Percentiles rank a stretch among this genome's conserved stretches.
phyloP scores from a whole-genome alignment of 2,797 vertebrate species.

The Tenualosa thibaudeaui region DNA sequence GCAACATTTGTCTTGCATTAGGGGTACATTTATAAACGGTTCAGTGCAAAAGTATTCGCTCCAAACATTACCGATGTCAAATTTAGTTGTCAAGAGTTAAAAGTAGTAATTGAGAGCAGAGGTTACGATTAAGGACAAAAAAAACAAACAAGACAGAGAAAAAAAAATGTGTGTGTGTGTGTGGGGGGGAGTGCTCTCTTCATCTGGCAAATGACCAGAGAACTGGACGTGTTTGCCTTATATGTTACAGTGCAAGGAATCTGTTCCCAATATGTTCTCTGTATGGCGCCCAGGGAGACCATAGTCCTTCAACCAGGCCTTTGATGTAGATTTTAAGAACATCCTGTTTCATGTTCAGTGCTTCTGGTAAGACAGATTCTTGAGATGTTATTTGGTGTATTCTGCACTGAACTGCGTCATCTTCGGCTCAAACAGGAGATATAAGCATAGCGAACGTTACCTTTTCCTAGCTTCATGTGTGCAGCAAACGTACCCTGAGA shows the following conservation, averaged over 20 bases:
- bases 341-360: background rate
- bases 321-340: constrained; percentile 15
- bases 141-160: background rate
- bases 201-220: background rate
- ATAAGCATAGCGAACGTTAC: background rate
- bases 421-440: background rate
- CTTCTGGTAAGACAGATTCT: background rate
- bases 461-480: background rate
- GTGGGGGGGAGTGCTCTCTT: background rate
- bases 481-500: background rate
- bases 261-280: background rate
- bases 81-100: constrained; percentile 65
- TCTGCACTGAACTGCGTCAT: background rate
- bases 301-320: constrained; percentile 3
- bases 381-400: background rate
- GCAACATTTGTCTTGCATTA: constrained; percentile 71
- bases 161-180: background rate
- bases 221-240: constrained; percentile 9
- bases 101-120: constrained; percentile 65
- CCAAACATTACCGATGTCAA: constrained; percentile 62
- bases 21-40: constrained; percentile 53
- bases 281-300: background rate
- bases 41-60: constrained; percentile 52
- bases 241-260: background rate
- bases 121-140: constrained; percentile 45